phyloP scores from a whole-genome alignment of 2,113 vertebrate species.

The Rhinolophus sinicus region DNA sequence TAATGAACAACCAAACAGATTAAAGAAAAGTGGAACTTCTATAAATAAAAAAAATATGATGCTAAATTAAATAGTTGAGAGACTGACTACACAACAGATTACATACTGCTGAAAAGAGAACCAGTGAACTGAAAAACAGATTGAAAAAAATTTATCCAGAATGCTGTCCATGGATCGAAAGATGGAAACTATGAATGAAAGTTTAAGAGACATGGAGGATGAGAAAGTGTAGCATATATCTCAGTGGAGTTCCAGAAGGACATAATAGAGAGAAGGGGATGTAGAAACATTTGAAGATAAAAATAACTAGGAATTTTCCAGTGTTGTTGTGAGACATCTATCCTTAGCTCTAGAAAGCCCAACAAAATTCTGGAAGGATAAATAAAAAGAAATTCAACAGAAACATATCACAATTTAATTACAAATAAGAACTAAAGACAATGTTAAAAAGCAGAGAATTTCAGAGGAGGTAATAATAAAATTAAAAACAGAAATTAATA shows the following conservation, averaged over 20 bases:
- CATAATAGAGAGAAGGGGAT: neutral
- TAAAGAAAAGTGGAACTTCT: neutral
- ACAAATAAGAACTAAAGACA: neutral
- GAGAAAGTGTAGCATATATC: neutral
- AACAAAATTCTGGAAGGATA: neutral
- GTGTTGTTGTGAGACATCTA: neutral
- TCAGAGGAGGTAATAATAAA: neutral
- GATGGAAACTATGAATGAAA: neutral
- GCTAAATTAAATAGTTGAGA: neutral
- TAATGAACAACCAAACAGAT: neutral
- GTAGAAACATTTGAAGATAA: neutral
- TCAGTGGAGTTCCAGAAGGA: neutral
- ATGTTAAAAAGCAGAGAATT: neutral
- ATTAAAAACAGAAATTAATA: constrained; percentile 9
- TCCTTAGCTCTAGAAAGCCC: neutral
- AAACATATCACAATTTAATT: neutral
- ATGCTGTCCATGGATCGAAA: neutral
- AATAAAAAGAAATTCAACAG: neutral
- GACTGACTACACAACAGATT: neutral
- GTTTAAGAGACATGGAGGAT: neutral
- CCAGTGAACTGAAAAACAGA: neutral
- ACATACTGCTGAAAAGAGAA: neutral
- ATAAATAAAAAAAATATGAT: neutral
- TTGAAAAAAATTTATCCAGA: neutral
- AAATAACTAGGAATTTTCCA: neutral